Evolutionary conservation across 2,797 vertebrate species (phyloP).

Genomic region (Kryptopterus vitreolus): DNA sequence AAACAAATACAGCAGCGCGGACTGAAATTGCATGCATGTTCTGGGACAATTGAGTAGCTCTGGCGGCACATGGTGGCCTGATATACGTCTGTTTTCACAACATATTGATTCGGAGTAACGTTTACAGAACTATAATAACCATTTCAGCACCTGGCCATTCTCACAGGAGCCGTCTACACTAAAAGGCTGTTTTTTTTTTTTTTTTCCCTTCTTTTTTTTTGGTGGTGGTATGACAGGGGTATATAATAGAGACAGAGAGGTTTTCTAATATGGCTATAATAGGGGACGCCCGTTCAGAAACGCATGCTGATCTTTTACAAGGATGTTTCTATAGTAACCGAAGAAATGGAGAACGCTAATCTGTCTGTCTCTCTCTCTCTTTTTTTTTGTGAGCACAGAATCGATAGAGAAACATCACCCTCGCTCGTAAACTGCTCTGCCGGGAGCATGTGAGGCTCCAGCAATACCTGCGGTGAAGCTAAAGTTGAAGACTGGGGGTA

Average conservation of each 20-base stretch:
- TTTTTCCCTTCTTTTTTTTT: not conserved
- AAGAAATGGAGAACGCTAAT: conserved; percentile 57
- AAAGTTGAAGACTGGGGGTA: conserved; percentile 12
- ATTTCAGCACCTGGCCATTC: not conserved
- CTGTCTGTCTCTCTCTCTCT: conserved; percentile 18
- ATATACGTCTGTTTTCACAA: not conserved
- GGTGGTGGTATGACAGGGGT: not conserved
- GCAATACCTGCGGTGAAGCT: conserved; percentile 32
- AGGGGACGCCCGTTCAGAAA: conserved; percentile 58
- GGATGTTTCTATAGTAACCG: conserved; percentile 67
- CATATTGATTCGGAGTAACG: not conserved
- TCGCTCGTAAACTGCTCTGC: conserved; percentile 27
- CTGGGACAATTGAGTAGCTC: not conserved
- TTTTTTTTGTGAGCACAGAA: conserved; percentile 21
- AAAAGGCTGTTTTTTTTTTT: conserved; percentile 17
- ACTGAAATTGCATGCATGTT: not conserved
- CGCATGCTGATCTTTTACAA: conserved; percentile 59
- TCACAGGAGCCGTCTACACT: not conserved
- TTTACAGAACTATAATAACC: conserved; percentile 31
- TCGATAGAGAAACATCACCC: conserved; percentile 38
- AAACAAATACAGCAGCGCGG: not conserved
- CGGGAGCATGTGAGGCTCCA: conserved; percentile 3
- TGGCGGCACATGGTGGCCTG: conserved; percentile 19
- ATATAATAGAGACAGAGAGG: conserved; percentile 32
- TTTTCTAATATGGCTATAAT: conserved; percentile 54